Percentiles rank a stretch among this genome's conserved stretches.
Conservation (phyloP, 2,888 invertebrate genomes). For the Zelleria hepariella region DNA sequence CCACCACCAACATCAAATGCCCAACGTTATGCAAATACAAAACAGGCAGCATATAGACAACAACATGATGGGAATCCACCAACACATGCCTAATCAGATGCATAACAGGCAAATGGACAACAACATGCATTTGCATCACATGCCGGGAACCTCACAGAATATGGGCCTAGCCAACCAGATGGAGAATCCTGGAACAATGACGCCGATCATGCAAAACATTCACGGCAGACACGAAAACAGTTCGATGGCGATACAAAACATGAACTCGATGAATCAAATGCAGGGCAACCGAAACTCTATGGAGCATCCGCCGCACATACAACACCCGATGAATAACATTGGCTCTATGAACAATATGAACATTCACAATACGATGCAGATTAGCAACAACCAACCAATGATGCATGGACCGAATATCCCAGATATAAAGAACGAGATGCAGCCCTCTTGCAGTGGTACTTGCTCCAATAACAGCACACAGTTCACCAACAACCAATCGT, state of each 20-base stretch:
- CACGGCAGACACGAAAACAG: constrained; percentile 55
- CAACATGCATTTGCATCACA: constrained; percentile 61
- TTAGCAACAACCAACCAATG: constrained; percentile 16
- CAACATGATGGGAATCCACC: constrained; percentile 57
- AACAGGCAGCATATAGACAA: constrained; percentile 52
- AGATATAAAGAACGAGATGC: constrained; percentile 63
- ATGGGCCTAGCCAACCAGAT: constrained; percentile 51
- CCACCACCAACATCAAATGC: constrained; percentile 62
- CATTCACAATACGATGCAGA: constrained; percentile 43
- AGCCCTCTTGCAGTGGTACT: constrained; percentile 51
- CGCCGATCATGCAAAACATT: constrained; percentile 48
- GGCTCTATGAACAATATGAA: constrained; percentile 51
- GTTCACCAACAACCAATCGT: constrained; percentile 45
- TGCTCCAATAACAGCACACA: constrained; percentile 51
- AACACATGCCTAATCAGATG: constrained; percentile 57
- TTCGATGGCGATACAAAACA: constrained; percentile 52
- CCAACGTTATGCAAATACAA: constrained; percentile 61
- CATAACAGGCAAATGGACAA: constrained; percentile 58
- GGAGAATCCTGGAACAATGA: constrained; percentile 43
- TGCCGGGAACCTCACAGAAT: constrained; percentile 42
- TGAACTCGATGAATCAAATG: constrained; percentile 55
- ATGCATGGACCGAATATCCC: constrained; percentile 62
- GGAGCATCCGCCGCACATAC: constrained; percentile 58
- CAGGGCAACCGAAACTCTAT: constrained; percentile 53
- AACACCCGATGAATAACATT: constrained; percentile 57